A percentile compares a stretch with the other conserved stretches of the same genome.
Conservation (phyloP, 2,113 vertebrate genomes). For the Lepus europaeus region DNA sequence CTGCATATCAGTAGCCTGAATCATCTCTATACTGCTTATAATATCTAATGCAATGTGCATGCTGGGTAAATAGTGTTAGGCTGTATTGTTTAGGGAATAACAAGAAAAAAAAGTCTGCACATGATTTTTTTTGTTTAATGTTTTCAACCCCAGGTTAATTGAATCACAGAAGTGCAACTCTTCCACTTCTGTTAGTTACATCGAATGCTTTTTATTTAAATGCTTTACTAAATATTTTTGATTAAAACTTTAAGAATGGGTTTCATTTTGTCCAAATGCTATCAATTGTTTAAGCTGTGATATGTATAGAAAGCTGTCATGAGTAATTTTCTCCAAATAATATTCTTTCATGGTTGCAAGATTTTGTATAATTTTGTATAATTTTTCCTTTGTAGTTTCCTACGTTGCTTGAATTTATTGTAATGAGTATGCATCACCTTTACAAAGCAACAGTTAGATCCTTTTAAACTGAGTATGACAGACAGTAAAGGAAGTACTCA, state of each 20-base stretch:
- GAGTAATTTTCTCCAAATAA: not conserved
- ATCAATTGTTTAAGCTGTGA: not conserved
- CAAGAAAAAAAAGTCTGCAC: not conserved
- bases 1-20: not conserved
- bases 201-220: slow-evolving; percentile 12
- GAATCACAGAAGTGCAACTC: not conserved
- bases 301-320: not conserved
- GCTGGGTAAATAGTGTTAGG: not conserved
- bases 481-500: not conserved
- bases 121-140: not conserved
- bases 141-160: not conserved
- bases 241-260: not conserved
- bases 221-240: not conserved
- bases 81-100: not conserved
- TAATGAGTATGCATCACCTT: not conserved
- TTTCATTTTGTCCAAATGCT: not conserved
- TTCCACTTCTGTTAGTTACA: not conserved
- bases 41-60: not conserved
- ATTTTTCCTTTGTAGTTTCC: not conserved
- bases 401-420: slow-evolving; percentile 10
- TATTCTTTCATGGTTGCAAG: not conserved
- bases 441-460: not conserved
- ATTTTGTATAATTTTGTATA: slow-evolving; percentile 20
- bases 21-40: not conserved
- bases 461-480: not conserved